Evolutionary conservation across 2,888 invertebrate species (phyloP).

Genomic region (Acanthopleura granulata): DNA sequence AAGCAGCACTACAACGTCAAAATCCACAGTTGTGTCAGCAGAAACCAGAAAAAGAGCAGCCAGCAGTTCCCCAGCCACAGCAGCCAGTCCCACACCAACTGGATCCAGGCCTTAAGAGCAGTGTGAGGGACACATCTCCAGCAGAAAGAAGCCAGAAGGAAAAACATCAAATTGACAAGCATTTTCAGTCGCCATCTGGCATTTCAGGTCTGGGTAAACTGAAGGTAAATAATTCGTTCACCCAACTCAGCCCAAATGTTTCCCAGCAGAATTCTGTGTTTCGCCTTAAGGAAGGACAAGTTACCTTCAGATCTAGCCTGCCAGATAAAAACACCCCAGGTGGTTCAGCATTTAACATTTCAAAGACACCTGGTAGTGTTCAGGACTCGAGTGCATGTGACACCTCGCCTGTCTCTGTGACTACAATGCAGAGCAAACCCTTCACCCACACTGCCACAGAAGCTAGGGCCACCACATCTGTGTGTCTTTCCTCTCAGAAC

Average conservation of each 20-base stretch:
- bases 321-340: too few relatives aligned
- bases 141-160: background rate
- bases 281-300: background rate
- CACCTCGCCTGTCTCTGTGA: too few relatives aligned
- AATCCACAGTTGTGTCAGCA: background rate
- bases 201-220: constrained; percentile 29
- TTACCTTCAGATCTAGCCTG: background rate
- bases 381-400: too few relatives aligned
- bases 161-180: background rate
- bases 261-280: background rate
- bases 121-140: background rate
- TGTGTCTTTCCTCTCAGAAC: too few relatives aligned
- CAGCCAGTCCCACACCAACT: background rate
- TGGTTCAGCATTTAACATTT: too few relatives aligned
- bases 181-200: background rate
- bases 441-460: too few relatives aligned
- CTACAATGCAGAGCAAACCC: too few relatives aligned
- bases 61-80: background rate
- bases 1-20: background rate
- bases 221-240: constrained; percentile 24
- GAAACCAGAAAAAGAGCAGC: background rate
- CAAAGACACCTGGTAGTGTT: too few relatives aligned
- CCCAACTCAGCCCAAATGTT: background rate
- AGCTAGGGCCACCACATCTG: too few relatives aligned
- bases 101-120: background rate